Percentiles rank a stretch among this genome's conserved stretches.
Conservation (phyloP, 2,888 invertebrate species). For the Patella pellucida region DNA sequence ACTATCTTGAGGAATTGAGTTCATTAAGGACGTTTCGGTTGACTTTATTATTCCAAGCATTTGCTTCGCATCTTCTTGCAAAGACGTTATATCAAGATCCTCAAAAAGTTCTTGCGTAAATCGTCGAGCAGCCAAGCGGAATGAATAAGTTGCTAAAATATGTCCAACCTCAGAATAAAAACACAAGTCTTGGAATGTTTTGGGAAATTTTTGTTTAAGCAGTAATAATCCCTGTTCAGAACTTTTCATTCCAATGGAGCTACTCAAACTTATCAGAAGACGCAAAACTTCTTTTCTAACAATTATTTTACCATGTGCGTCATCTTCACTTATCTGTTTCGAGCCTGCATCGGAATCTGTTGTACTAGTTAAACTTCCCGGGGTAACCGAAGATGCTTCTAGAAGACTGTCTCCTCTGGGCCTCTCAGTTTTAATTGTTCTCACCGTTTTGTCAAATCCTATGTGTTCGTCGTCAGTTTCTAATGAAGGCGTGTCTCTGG, state of each 20-base stretch:
- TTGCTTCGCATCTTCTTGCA: conserved; percentile 39
- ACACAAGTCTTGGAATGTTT: conserved; percentile 83
- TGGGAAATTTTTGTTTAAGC: conserved; percentile 75
- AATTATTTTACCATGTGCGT: conserved; percentile 58
- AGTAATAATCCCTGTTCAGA: conserved; percentile 85
- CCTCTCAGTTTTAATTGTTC: not conserved
- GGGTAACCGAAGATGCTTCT: conserved; percentile 47
- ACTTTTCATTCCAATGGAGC: conserved; percentile 84
- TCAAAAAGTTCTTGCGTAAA: conserved; percentile 94
- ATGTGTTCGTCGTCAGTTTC: not conserved
- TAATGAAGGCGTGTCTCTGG: not conserved
- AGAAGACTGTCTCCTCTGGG: not conserved
- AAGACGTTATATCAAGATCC: conserved; percentile 75
- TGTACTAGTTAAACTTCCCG: conserved; percentile 56
- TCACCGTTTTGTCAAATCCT: not conserved
- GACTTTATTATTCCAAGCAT: conserved; percentile 34
- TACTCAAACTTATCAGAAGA: conserved; percentile 82
- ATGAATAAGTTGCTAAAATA: conserved; percentile 83
- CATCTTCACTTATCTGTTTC: conserved; percentile 55
- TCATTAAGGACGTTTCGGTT: conserved; percentile 29
- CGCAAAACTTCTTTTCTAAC: conserved; percentile 78
- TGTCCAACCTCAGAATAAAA: conserved; percentile 92
- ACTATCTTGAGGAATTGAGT: conserved; percentile 39
- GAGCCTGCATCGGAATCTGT: conserved; percentile 47
- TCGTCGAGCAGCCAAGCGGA: conserved; percentile 85